Conservation (phyloP, 2,113 vertebrate species). For the Ginglymostoma cirratum region DNA sequence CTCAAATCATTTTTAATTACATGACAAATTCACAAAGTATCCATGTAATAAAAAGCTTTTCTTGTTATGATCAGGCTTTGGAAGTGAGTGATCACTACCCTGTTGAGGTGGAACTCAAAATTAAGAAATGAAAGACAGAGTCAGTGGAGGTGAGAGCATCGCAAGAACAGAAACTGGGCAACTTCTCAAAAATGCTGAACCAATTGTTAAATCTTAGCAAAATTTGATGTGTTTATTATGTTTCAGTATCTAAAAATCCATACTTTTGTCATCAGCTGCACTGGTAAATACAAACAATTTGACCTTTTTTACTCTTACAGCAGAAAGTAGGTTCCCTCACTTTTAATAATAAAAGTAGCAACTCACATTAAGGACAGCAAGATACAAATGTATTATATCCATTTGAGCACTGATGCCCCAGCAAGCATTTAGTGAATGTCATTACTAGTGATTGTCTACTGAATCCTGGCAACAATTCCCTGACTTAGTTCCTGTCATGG, state of each 20-base stretch:
- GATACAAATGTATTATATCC: not conserved
- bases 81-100: constrained; percentile 64
- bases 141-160: not conserved
- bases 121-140: not conserved
- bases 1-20: too few relatives aligned
- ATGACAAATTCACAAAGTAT: not conserved
- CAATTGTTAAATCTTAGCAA: not conserved
- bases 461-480: not conserved
- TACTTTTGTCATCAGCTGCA: not conserved
- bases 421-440: not conserved
- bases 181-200: not conserved
- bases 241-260: not conserved
- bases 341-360: not conserved
- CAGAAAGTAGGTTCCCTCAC: not conserved
- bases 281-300: not conserved
- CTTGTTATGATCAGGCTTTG: constrained; percentile 48
- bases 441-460: not conserved
- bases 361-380: not conserved
- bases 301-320: not conserved
- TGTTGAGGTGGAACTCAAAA: constrained; percentile 57
- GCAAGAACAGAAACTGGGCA: not conserved
- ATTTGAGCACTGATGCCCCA: not conserved
- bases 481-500: not conserved
- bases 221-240: not conserved
- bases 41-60: not conserved